A percentile compares a stretch with the other conserved stretches of the same genome.
phyloP scores from a whole-genome alignment of 2,113 vertebrate genomes.

The Acinonyx jubatus region DNA sequence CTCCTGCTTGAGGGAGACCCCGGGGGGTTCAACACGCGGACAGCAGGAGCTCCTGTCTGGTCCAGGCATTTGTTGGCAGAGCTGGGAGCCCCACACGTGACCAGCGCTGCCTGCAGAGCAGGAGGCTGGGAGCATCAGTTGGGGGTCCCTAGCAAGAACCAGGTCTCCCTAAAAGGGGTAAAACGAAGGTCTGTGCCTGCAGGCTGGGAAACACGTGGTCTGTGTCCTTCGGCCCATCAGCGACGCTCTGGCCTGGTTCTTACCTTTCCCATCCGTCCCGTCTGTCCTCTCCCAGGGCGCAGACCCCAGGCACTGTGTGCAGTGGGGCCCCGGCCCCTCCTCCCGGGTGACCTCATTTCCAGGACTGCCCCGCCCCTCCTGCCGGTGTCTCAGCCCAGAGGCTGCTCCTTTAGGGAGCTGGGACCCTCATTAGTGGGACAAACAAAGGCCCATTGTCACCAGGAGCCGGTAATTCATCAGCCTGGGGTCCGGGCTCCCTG shows the following conservation, averaged over 20 bases:
- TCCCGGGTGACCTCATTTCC: neutral
- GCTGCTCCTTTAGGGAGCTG: neutral
- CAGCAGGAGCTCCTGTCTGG: neutral
- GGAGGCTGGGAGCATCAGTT: neutral
- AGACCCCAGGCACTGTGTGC: neutral
- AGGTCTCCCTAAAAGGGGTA: neutral
- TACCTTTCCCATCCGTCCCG: neutral
- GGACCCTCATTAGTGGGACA: neutral
- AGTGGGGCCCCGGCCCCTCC: neutral
- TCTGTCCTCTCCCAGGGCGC: neutral
- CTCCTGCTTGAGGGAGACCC: neutral
- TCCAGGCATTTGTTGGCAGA: neutral
- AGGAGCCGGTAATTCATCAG: neutral
- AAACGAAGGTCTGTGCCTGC: fast-evolving
- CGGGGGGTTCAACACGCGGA: fast-evolving
- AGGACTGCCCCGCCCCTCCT: neutral
- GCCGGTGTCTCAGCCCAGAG: neutral
- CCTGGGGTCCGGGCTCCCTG: fast-evolving
- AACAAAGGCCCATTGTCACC: neutral
- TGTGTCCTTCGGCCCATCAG: fast-evolving
- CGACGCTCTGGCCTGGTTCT: fast-evolving
- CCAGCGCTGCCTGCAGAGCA: fast-evolving
- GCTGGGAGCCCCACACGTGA: fast-evolving
- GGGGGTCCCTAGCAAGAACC: neutral
- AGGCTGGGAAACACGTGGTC: fast-evolving